Evolutionary conservation across 2,113 vertebrate species (phyloP), one percentile per base, ranked within the genome.

Genomic region (Sciurus niger): DNA sequence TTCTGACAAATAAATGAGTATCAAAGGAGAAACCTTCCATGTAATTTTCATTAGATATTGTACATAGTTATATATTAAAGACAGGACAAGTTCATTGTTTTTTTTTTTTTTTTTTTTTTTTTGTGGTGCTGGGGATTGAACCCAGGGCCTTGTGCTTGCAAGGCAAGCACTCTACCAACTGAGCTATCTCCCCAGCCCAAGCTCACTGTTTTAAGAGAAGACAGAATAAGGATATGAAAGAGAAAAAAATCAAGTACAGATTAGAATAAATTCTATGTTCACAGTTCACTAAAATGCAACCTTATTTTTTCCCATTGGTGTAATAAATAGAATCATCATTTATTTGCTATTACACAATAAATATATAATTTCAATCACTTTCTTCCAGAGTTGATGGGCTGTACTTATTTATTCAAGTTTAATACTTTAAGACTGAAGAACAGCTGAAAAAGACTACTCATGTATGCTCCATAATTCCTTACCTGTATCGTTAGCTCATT

Each of bases 401-500:
- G 1, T 78, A 51, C 63, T 95, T 96, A 17, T 79, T 95, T 63
- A 93, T 46, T 82, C 24, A 94, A 82, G 53, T 73, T 92, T 89
- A 86, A 43, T 51, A 94, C 78, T 55, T 95, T 18, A 85, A 79
- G 78, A 89, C 22, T 55, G 65, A 78, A 89, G 65, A 74, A 85
- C 2, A 88, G 48, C 43, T 34, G 68, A 89, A 73, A 60, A 85
- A 79, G 89, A 76, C 1, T 40, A 84, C 30, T 46, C 65, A 22
- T 53, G 1, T 55, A 60, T 65, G 14, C 10, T 83, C 34, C 55
- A 34, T 0, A 94, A 79, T 70, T 92, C 93, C 98, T 97, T 97
- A 99, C 99, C 99, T 99, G 99, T 97, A 99, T 97, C 1, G 99
- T 99, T 96, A 99, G 98, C 94, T 99, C 99, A 98, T 99, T 99